Conservation (phyloP, 2,113 vertebrate species). For the Uropsilus gracilis region DNA sequence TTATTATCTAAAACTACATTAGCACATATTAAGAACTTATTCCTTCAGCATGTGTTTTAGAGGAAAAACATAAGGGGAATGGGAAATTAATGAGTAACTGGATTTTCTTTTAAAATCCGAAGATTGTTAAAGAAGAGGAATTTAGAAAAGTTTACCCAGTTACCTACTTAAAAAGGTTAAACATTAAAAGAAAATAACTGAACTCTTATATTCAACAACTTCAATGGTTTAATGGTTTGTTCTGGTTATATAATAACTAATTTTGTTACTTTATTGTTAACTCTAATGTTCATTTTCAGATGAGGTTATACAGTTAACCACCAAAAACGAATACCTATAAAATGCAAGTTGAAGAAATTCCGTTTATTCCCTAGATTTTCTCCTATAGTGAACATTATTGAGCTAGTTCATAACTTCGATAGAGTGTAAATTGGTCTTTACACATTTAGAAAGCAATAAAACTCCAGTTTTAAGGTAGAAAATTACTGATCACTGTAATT, state of each 20-base stretch:
- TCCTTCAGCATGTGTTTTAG: background rate
- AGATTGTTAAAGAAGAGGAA: background rate
- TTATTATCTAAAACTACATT: background rate
- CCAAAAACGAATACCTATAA: background rate
- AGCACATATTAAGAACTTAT: background rate
- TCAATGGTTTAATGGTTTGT: background rate
- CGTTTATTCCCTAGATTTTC: background rate
- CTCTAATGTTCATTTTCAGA: background rate
- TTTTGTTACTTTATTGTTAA: background rate
- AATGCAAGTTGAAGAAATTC: background rate
- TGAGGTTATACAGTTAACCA: background rate
- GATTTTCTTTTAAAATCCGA: constrained; percentile 14
- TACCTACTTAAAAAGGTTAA: background rate
- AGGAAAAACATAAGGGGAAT: background rate
- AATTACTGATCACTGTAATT: background rate
- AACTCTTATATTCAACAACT: background rate
- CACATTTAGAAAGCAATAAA: background rate
- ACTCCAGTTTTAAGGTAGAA: background rate
- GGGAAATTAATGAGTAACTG: background rate
- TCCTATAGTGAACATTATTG: background rate
- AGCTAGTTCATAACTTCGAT: background rate
- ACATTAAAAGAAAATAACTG: background rate
- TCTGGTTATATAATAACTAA: background rate
- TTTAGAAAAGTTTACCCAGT: background rate
- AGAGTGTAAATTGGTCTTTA: background rate